Evolutionary conservation across 1,140 invertebrate species (phyloP).

Genomic region (Leguminivora glycinivorella): DNA sequence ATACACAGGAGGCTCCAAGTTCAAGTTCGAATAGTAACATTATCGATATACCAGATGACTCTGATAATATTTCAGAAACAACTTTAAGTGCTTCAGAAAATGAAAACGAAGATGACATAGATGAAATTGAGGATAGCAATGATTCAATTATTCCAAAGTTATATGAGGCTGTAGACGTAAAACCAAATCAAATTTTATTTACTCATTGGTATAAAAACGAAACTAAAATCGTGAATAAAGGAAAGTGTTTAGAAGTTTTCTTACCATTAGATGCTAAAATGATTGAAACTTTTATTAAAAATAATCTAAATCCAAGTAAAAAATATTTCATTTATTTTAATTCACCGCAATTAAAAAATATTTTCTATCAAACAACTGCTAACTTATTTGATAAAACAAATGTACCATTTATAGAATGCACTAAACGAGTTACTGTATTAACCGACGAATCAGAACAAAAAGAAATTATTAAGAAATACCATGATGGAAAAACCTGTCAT

Average conservation of each 20-base stretch:
- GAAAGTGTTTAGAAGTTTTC: conserved; percentile 32
- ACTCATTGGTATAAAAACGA: conserved; percentile 8
- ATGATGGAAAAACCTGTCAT: conserved; percentile 38
- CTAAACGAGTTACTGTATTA: neutral
- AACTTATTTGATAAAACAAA: neutral
- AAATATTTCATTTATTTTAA: conserved; percentile 38
- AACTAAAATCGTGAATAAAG: neutral
- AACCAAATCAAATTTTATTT: conserved; percentile 25
- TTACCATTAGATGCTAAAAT: conserved; percentile 33
- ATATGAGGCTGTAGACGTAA: conserved; percentile 20
- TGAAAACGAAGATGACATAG: neutral
- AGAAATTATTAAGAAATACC: conserved; percentile 32
- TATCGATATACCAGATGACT: neutral
- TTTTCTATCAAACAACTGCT: neutral
- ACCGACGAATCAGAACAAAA: conserved; percentile 28
- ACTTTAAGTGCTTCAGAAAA: conserved; percentile 5
- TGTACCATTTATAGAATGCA: neutral
- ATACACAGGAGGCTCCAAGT: too few relatives aligned
- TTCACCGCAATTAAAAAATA: neutral
- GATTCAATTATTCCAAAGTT: neutral
- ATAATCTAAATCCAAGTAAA: conserved; percentile 37
- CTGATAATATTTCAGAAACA: neutral
- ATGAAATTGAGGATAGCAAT: neutral
- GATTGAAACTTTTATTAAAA: conserved; percentile 40
- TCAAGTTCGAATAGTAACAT: neutral